Conservation (phyloP, 2,113 vertebrate genomes). For the Tauraco erythrolophus region DNA sequence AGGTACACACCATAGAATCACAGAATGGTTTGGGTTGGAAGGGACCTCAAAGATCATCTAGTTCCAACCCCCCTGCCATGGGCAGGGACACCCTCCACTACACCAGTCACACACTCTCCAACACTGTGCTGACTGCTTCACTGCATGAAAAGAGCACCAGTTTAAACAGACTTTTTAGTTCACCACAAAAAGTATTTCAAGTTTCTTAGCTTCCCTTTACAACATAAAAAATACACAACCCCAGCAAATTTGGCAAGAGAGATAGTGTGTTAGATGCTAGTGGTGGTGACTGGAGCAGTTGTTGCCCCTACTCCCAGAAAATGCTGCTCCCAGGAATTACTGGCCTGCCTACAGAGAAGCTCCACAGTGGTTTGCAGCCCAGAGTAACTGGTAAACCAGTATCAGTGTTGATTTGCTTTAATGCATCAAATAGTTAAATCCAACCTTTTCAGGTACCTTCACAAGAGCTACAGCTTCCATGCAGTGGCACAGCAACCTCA, state of each 20-base stretch:
- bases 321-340: neutral
- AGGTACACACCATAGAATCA: neutral
- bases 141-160: neutral
- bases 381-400: neutral
- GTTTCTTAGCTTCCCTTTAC: neutral
- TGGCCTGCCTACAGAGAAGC: neutral
- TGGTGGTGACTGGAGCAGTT: neutral
- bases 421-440: neutral
- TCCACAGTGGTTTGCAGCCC: neutral
- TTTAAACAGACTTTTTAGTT: neutral
- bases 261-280: neutral
- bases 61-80: no score
- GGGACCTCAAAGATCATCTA: no score
- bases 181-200: neutral
- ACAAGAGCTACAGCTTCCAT: neutral
- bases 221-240: neutral
- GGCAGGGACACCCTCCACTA: no score
- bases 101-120: neutral
- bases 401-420: neutral
- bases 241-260: neutral
- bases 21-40: no score
- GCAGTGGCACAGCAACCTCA: neutral
- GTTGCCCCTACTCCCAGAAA: neutral
- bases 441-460: neutral
- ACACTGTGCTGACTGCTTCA: neutral